Base-by-base conservation (phyloP, 2,888 invertebrate species). In the Patella ulyssiponensis region DNA sequence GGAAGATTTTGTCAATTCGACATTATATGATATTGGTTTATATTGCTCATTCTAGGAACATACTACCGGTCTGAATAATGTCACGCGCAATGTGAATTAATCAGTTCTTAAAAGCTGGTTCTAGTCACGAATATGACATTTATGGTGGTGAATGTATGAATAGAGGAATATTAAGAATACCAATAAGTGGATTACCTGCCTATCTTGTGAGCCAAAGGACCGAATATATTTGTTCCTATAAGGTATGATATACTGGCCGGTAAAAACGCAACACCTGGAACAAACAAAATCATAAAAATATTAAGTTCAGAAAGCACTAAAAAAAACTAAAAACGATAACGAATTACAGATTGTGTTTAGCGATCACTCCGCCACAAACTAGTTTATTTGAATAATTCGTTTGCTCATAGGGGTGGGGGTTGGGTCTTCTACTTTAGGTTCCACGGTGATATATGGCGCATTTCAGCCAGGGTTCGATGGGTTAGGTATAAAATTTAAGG, bases 241-340 rank as follows among this genome's bases (percentile, higher is more conserved):
- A 96, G 93, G 89, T 96, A 96, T 2, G 96, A 96, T 74, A 96
- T 88, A 86, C 96, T 96, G 90, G 96, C 96, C 0, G 96, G 96
- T 82, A 96, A 94, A 88, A 96, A 96, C 9, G 96, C 96, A 0
- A 95, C 95, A 11, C 96, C 96, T 87, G 81, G 12, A 84, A 84
- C 4, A 78, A 79, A 76, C n/a, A 73, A 51, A n/a, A 69, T 69
- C 44, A 12, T 14, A 44, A 33, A 33, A 33, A 33, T 33, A 33
- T 33, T 0, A 33, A 33, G 33, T 33, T 23, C 20, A 69, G 27
- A 14, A 33, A 33, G 5, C 5, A 27, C 2, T n/a, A 58, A 2
- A 58, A 58, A 58, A 58, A 58, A n/a, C 3, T n/a, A n/a, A 58
- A 58, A 58, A 58, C 3, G 64, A 58, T 3, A 58, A 2, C 2